Percentiles rank a stretch among this genome's conserved stretches.
Conservation (phyloP, 2,797 vertebrate species). For the Liparis tanakae region DNA sequence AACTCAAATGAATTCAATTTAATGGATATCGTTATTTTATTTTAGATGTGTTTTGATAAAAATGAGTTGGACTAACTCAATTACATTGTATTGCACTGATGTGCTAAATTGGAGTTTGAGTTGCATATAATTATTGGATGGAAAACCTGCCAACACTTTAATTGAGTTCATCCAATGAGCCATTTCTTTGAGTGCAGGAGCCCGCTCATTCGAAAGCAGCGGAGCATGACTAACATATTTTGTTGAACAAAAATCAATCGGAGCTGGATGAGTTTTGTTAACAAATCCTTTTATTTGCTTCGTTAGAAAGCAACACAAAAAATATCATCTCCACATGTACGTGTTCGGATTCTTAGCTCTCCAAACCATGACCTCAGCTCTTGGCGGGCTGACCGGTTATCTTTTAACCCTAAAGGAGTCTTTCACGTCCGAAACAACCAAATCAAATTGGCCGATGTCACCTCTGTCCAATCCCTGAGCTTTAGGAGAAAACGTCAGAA, state of each 20-base stretch:
- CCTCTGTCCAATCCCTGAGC: constrained; percentile 29
- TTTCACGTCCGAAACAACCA: constrained; percentile 32
- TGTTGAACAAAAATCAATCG: constrained; percentile 40
- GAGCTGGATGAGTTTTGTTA: constrained; percentile 39
- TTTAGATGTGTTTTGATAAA: no score
- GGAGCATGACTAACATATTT: constrained; percentile 34
- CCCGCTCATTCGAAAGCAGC: constrained; percentile 30
- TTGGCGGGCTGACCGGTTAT: constrained; percentile 44
- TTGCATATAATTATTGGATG: no score
- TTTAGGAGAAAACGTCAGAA: constrained; percentile 23
- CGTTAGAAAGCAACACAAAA: constrained; percentile 16
- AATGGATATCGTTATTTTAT: no score
- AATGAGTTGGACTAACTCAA: no score
- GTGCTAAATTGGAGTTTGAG: no score
- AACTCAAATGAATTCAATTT: no score
- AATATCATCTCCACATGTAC: constrained; percentile 25
- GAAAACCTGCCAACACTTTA: no score
- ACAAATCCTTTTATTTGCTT: constrained; percentile 22
- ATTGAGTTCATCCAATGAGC: no score
- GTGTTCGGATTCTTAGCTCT: constrained; percentile 4
- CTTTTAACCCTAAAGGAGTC: constrained; percentile 30
- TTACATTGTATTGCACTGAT: no score
- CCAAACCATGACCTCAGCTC: constrained; percentile 41
- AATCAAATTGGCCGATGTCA: background rate
- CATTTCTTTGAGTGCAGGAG: background rate